Conservation (phyloP, 2,888 invertebrate species). For the Escarpia spicata region DNA sequence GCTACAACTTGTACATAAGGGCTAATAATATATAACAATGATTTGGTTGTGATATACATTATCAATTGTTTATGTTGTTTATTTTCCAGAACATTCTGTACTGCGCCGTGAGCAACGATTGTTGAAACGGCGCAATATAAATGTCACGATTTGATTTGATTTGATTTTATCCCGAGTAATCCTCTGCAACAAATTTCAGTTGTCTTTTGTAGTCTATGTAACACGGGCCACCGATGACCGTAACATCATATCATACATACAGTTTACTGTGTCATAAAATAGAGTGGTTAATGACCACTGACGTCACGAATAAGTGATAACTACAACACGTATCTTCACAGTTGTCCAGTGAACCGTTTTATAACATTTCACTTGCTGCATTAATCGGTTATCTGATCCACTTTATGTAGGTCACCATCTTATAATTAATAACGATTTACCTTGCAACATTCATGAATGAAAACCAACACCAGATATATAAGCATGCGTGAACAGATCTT, state of each 20-base stretch:
- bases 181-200: neutral
- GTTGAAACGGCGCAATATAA: no score
- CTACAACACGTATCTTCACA: neutral
- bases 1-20: neutral
- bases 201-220: neutral
- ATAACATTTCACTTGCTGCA: neutral
- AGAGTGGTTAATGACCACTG: neutral
- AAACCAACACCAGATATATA: neutral
- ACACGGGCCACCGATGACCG: neutral
- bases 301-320: neutral
- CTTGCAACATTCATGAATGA: neutral
- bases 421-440: neutral
- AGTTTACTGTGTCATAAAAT: neutral
- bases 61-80: neutral
- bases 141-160: no score
- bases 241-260: neutral
- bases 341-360: neutral
- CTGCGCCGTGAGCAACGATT: no score
- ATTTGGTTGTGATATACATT: neutral
- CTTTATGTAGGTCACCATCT: neutral
- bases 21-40: no score
- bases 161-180: no score
- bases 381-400: neutral
- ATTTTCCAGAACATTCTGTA: no score
- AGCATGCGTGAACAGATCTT: neutral